These are phyloP conservation scores for Bombus affinis DNA, from an alignment of 1,140 invertebrate genomes.

Conservation along the genomic window DNA sequence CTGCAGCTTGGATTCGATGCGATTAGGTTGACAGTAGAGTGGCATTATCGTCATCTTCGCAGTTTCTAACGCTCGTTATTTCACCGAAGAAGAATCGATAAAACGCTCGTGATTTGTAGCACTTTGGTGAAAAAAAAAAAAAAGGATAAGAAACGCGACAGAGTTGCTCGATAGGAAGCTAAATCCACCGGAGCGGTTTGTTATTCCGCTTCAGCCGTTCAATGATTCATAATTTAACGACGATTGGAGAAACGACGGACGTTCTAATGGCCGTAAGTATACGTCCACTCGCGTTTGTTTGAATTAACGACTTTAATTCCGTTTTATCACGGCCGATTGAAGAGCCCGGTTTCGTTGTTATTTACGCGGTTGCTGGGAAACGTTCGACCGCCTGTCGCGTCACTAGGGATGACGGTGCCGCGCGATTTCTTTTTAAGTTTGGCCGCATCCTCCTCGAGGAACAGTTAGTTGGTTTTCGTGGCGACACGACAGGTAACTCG, in stretches of 20 bases:
- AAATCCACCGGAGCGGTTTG: not conserved
- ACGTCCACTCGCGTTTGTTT: not conserved
- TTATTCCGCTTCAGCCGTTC: slow-evolving; percentile 45
- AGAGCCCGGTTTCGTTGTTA: slow-evolving; percentile 30
- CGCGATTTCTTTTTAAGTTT: not conserved
- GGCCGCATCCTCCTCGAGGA: not conserved
- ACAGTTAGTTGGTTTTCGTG: rapidly evolving
- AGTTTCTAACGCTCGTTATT: not conserved
- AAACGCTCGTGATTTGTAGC: not conserved
- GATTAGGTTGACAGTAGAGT: not conserved
- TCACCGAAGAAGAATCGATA: not conserved
- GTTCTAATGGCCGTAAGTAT: not conserved
- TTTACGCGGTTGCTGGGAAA: slow-evolving; percentile 42
- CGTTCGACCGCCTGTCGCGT: not conserved
- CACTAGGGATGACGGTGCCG: not conserved
- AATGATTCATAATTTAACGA: slow-evolving; percentile 60
- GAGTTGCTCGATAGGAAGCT: not conserved
- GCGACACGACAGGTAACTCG: not conserved
- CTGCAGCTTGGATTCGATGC: not conserved
- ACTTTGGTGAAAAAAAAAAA: no score
- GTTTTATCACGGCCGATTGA: slow-evolving; percentile 44
- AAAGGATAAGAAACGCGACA: not conserved
- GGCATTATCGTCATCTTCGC: not conserved
- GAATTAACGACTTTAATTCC: slow-evolving; percentile 21
- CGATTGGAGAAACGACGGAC: not conserved